phyloP scores from a whole-genome alignment of 2,113 vertebrate genomes.

The Arenaria interpres region DNA sequence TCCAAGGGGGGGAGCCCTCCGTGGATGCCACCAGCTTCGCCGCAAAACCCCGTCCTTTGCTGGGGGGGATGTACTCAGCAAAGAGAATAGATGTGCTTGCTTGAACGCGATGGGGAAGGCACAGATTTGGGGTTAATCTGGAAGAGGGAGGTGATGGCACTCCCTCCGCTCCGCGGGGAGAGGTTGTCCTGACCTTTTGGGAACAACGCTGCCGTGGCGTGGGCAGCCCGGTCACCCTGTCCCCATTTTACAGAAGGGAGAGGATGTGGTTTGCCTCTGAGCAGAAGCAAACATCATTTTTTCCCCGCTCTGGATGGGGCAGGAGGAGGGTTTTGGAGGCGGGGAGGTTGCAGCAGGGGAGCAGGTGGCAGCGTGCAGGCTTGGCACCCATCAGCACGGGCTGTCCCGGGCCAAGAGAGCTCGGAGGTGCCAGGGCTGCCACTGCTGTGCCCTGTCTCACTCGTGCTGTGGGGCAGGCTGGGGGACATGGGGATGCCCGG shows the following conservation, averaged over 20 bases:
- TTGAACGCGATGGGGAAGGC: background rate
- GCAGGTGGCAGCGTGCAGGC: background rate
- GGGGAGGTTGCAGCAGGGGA: background rate
- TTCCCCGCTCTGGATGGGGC: background rate
- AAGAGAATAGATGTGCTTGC: background rate
- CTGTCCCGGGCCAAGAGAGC: background rate
- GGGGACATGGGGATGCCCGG: background rate
- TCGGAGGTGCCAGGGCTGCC: background rate
- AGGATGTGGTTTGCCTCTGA: background rate
- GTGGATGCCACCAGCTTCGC: background rate
- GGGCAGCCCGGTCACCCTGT: background rate
- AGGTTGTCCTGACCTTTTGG: background rate
- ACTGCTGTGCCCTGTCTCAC: accelerated
- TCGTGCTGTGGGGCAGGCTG: background rate
- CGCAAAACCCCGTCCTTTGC: background rate
- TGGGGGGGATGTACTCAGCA: accelerated
- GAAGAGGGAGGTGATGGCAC: background rate
- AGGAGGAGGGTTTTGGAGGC: background rate
- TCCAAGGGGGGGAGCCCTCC: background rate
- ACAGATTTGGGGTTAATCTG: background rate
- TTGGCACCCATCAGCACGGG: background rate
- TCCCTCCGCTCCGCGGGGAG: background rate
- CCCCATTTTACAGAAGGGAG: background rate
- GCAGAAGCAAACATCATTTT: background rate
- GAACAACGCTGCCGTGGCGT: accelerated